phyloP scores from a whole-genome alignment of 2,797 vertebrate species.

The Pempheris klunzingeri region DNA sequence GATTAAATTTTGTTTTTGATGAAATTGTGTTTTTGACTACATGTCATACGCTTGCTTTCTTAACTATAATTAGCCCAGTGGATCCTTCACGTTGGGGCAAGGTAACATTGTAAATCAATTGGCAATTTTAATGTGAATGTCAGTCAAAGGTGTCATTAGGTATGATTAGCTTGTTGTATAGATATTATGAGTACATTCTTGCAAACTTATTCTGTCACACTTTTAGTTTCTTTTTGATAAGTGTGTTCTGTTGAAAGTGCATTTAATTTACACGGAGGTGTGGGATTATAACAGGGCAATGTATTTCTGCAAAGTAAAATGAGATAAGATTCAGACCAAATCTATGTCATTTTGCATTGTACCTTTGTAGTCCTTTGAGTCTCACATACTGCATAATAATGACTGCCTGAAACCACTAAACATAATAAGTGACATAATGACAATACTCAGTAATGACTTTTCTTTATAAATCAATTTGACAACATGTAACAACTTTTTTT shows the following conservation, averaged over 20 bases:
- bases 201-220: neutral
- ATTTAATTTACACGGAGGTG: neutral
- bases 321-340: neutral
- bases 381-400: neutral
- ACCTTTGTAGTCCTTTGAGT: neutral
- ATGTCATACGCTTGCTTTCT: no score
- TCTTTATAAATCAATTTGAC: slow-evolving; percentile 6
- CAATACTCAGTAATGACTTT: neutral
- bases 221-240: neutral
- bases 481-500: neutral
- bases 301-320: neutral
- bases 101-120: no score
- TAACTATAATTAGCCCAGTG: no score
- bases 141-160: no score
- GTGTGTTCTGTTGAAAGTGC: neutral
- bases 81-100: no score
- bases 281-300: neutral
- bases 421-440: neutral
- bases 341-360: neutral
- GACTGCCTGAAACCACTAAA: neutral
- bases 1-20: no score
- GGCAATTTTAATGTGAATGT: no score
- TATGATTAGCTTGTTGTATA: neutral
- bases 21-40: no score
- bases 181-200: neutral